Evolutionary conservation across 2,797 vertebrate genomes (phyloP), one percentile per base, ranked within the genome.

Genomic region (Sebastolobus altivelis): DNA sequence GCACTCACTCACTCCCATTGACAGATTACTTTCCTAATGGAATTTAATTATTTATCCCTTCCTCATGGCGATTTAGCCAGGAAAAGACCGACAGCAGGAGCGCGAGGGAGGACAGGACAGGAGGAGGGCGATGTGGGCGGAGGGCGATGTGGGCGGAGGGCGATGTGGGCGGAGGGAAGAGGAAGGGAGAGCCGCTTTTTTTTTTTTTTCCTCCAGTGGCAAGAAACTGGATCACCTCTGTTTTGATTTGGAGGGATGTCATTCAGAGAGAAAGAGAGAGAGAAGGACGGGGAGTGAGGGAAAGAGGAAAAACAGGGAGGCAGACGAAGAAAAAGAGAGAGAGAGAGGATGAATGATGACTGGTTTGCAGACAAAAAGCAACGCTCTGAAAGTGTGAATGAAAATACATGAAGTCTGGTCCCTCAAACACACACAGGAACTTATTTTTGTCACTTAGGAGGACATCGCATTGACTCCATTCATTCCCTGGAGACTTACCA

Each of bases 11-110:
- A 94, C 77, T 95, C 94, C 93, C 88, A 93, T 93, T 96, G 95
- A 96, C 95, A 94, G 95, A 96, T 96, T 95, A 96, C 94, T 93
- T 93, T 94, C 92, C 94, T 96, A 96, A 96, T 96, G 95, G 95
- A 96, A 96, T 96, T 96, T 96, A 96, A 96, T 96, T 95, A 96
- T 96, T 96, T 93, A 96, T 93, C 90, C 87, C 89, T 94, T 95
- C 95, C 95, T 95, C 77, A 31, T 94, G 94, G 94, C 92, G 79
- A 94, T 95, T 94, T 94, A 89, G 92, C 94, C 90, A 92, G 89
- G 94, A 95, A 95, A 95, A 94, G 94, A 94, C 89, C 84, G 88
- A 91, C 89, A 89, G 88, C 63, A 75, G 82, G 86, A 86, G 88
- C 81, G 77, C 52, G 82, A 77, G 80, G 83, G 85, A 90, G 89